Conservation (phyloP, 2,113 vertebrate genomes). For the Pampusana beccarii region DNA sequence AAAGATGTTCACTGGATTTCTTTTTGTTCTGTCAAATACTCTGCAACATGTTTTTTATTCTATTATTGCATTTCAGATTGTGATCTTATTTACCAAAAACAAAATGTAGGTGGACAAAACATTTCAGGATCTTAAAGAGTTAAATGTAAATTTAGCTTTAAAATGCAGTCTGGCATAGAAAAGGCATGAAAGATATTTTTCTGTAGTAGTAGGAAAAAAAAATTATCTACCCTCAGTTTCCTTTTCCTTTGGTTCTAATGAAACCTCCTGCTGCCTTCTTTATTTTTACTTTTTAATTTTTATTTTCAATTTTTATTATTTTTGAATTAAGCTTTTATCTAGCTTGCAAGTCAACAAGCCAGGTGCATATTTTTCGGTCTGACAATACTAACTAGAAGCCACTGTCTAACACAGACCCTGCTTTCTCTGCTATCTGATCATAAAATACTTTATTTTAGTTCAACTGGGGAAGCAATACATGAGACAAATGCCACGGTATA, state of each 20-base stretch:
- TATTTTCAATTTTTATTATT: not conserved
- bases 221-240: accelerated
- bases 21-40: not conserved
- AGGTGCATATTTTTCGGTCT: not conserved
- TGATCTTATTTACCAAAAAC: not conserved
- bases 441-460: not conserved
- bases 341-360: not conserved
- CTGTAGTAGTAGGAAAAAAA: not conserved
- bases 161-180: not conserved
- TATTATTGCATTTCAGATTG: not conserved
- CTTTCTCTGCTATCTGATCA: not conserved
- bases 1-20: not conserved
- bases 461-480: not conserved
- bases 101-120: not conserved
- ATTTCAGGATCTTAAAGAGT: not conserved
- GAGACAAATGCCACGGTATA: not conserved
- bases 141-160: not conserved
- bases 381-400: not conserved
- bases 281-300: too few relatives aligned
- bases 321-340: not conserved
- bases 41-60: not conserved
- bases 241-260: not conserved
- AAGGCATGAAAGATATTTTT: not conserved
- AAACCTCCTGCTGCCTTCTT: not conserved
- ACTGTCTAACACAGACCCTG: not conserved